Evolutionary conservation across 2,797 vertebrate species (phyloP).

Genomic region (Amblyopsis hoosieri): DNA sequence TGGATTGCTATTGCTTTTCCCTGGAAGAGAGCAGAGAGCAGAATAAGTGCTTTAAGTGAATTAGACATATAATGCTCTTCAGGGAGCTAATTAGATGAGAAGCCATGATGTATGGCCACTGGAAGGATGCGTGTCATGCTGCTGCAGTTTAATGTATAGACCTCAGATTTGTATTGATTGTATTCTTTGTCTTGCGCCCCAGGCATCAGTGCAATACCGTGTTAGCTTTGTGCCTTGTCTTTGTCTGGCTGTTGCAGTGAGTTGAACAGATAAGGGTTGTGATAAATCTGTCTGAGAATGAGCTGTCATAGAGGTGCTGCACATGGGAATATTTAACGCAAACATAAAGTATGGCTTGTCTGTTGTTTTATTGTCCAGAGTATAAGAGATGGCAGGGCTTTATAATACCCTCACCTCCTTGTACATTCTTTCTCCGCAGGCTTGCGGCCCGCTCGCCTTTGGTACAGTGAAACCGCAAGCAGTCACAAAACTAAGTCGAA

Average conservation of each 20-base stretch:
- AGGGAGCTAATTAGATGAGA: slow-evolving; percentile 72
- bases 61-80: slow-evolving; percentile 58
- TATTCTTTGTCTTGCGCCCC: slow-evolving; percentile 66
- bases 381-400: slow-evolving; percentile 68
- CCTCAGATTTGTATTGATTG: slow-evolving; percentile 78
- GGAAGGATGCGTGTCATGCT: slow-evolving; percentile 66
- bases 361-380: slow-evolving; percentile 74
- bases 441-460: slow-evolving; percentile 49
- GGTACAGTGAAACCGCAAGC: slow-evolving; percentile 30
- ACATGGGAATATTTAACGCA: slow-evolving; percentile 80
- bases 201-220: slow-evolving; percentile 54
- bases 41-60: slow-evolving; percentile 47
- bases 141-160: slow-evolving; percentile 73
- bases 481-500: slow-evolving; percentile 34
- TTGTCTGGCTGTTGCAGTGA: slow-evolving; percentile 59
- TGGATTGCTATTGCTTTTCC: slow-evolving; percentile 28
- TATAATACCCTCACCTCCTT: slow-evolving; percentile 63
- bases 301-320: slow-evolving; percentile 73
- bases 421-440: slow-evolving; percentile 54
- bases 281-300: slow-evolving; percentile 80
- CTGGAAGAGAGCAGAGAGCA: slow-evolving; percentile 27
- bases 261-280: slow-evolving; percentile 72
- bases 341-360: slow-evolving; percentile 78
- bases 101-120: slow-evolving; percentile 60
- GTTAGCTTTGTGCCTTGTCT: slow-evolving; percentile 52